These are phyloP conservation scores for Troides oblongomaculatus DNA, from an alignment of 2,888 invertebrate genomes.

Conservation along the genomic window DNA sequence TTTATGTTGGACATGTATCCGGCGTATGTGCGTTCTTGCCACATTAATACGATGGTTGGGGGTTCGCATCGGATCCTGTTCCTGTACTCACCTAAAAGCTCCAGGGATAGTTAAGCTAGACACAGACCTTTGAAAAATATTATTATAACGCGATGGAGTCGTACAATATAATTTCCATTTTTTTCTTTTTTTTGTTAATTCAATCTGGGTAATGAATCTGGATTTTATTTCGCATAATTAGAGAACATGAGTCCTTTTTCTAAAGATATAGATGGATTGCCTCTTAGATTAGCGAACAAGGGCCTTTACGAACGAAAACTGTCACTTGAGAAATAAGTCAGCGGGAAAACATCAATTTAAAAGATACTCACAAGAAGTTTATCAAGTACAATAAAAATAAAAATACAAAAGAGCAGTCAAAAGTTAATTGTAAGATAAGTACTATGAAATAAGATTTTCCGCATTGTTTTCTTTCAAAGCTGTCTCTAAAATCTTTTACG, in stretches of 20 bases:
- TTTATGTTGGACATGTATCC: too few species aligned
- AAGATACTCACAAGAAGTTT: constrained; percentile 16
- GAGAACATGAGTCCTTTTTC: not conserved
- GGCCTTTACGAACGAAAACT: not conserved
- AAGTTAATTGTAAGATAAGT: constrained; percentile 65
- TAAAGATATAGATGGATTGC: not conserved
- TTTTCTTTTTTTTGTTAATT: not conserved
- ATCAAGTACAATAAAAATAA: constrained; percentile 33
- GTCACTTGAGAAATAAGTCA: constrained; percentile 4
- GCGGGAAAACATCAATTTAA: constrained; percentile 3
- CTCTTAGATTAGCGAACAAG: not conserved
- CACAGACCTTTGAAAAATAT: too few species aligned
- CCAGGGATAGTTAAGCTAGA: too few species aligned
- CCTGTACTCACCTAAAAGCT: too few species aligned
- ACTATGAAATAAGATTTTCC: constrained; percentile 55
- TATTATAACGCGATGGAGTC: too few species aligned
- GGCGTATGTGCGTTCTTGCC: too few species aligned
- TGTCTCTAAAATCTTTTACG: constrained; percentile 65
- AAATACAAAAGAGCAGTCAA: constrained; percentile 41
- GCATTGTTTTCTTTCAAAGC: constrained; percentile 54
- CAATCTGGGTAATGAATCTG: not conserved
- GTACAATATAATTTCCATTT: too few species aligned
- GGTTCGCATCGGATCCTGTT: too few species aligned
- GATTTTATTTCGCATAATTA: not conserved
- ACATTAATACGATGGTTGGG: too few species aligned